These are phyloP conservation scores for Neopelma chrysocephalum DNA, from an alignment of 2,797 vertebrate genomes.

Conservation along the genomic window DNA sequence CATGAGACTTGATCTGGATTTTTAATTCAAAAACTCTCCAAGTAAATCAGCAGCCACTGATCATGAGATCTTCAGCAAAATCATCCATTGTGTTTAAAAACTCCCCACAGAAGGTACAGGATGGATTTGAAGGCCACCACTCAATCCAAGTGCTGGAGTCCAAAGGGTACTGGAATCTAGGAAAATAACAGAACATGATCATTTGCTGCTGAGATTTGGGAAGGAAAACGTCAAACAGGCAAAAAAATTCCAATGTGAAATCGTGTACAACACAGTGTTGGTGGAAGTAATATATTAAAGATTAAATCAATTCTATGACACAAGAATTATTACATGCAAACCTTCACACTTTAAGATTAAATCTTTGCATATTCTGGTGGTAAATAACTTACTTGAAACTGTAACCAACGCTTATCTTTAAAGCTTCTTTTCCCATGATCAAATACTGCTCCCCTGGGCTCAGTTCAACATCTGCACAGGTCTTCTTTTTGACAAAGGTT, in stretches of 20 bases:
- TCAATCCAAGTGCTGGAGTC: constrained; percentile 87
- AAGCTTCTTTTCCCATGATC: constrained; percentile 86
- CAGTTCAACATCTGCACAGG: constrained; percentile 78
- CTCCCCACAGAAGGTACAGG: constrained; percentile 74
- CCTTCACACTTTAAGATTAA: not conserved
- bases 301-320: not conserved
- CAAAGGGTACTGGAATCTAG: constrained; percentile 88
- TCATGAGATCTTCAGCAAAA: constrained; percentile 74
- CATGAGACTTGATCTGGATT: not conserved
- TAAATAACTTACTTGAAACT: constrained; percentile 71
- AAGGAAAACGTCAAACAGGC: not conserved
- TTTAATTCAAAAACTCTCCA: not conserved
- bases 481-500: constrained; percentile 86
- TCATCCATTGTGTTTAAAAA: constrained; percentile 71
- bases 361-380: not conserved
- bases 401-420: constrained; percentile 75
- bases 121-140: constrained; percentile 78
- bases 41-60: constrained; percentile 70
- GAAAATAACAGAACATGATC: not conserved
- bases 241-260: not conserved
- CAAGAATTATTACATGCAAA: not conserved
- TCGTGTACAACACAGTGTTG: not conserved
- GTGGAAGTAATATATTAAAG: not conserved
- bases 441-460: constrained; percentile 80
- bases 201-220: not conserved